These are phyloP conservation scores for Strix aluco DNA, from an alignment of 2,113 vertebrate species.

Conservation along the genomic window DNA sequence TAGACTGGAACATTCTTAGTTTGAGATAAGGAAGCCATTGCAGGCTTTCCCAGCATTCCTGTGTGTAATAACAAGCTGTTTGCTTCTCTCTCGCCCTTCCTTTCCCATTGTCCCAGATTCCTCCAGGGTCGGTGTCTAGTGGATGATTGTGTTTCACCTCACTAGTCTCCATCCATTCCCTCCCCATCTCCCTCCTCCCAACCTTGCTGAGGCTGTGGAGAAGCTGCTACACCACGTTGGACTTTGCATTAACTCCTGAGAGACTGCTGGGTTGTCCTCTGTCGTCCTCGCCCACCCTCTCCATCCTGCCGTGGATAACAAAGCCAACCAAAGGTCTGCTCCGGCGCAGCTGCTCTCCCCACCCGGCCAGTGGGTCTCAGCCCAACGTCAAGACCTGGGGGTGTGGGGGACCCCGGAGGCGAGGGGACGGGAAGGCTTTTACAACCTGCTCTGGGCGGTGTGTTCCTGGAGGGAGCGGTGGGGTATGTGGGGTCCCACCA, in stretches of 20 bases:
- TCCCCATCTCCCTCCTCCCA: neutral
- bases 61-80: accelerated
- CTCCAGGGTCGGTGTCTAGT: neutral
- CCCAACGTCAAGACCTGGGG: neutral
- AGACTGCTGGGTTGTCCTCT: neutral
- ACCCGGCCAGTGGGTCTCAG: neutral
- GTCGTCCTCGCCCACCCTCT: neutral
- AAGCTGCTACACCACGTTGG: conserved; percentile 38
- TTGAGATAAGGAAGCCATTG: accelerated
- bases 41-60: neutral
- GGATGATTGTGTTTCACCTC: conserved; percentile 25
- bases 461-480: neutral
- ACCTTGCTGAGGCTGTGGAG: conserved; percentile 2
- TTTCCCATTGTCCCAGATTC: neutral
- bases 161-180: conserved; percentile 28
- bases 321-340: conserved; percentile 47
- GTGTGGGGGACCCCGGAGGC: neutral
- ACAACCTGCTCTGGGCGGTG: neutral
- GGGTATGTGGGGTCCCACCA: neutral
- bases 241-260: neutral
- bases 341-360: neutral
- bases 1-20: accelerated
- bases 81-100: neutral
- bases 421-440: neutral
- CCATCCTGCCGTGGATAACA: neutral